Evolutionary conservation across 1,140 invertebrate genomes (phyloP).

Genomic region (Drosophila sulfurigaster): DNA sequence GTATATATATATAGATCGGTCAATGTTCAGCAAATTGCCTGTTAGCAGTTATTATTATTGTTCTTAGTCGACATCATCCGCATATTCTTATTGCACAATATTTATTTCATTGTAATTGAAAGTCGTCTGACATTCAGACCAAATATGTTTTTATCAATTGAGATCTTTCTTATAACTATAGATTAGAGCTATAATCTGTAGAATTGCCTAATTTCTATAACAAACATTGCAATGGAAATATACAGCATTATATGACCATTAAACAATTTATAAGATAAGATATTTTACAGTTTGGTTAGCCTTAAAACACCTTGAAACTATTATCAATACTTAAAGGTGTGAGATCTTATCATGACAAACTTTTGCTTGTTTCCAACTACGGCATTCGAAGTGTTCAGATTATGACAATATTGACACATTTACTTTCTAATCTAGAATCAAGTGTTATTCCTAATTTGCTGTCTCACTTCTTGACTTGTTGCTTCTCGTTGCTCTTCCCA

Average conservation of each 20-base stretch:
- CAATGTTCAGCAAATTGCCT: conserved; percentile 61
- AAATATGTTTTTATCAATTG: no score
- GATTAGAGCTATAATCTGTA: no score
- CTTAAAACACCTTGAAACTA: no score
- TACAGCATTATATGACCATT: conserved; percentile 9
- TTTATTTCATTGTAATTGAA: conserved; percentile 74
- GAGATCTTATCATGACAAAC: no score
- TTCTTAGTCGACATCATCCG: not conserved
- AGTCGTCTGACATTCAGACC: no score
- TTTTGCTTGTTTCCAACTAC: no score
- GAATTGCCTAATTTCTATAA: not conserved
- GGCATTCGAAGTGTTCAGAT: conserved; percentile 50
- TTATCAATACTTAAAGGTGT: no score
- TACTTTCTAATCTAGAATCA: conserved; percentile 18
- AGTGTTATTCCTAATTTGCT: conserved; percentile 11
- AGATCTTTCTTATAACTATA: no score
- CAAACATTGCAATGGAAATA: not conserved
- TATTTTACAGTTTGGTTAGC: not conserved
- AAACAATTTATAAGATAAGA: conserved; percentile 7
- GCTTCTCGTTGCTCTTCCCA: conserved; percentile 1
- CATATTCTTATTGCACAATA: conserved; percentile 67
- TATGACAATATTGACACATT: conserved; percentile 7
- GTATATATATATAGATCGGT: conserved; percentile 33
- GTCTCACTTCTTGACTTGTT: conserved; percentile 10
- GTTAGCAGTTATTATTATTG: not conserved